These are phyloP conservation scores for Drosophila kohkoa DNA, from an alignment of 1,140 invertebrate species.

Conservation along the genomic window DNA sequence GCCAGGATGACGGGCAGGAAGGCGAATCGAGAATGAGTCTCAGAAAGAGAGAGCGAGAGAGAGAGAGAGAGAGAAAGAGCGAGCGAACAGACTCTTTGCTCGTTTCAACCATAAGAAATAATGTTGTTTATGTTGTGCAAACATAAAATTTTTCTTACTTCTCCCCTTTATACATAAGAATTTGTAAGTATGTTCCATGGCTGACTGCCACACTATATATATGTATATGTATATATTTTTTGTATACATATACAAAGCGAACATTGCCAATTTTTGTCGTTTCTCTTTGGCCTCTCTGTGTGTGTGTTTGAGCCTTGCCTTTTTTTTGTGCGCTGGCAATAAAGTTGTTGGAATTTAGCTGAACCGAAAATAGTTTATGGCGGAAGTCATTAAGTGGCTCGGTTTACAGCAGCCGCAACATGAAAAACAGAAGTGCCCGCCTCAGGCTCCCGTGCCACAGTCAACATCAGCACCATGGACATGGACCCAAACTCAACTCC, in stretches of 20 bases:
- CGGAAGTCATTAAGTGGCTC: slow-evolving; percentile 83
- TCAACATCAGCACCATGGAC: background rate
- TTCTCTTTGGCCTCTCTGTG: slow-evolving; percentile 49
- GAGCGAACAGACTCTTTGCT: slow-evolving; percentile 16
- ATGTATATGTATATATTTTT: slow-evolving; percentile 31
- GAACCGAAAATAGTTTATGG: slow-evolving; percentile 84
- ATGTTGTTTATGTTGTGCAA: slow-evolving; percentile 83
- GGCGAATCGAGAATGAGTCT: slow-evolving; percentile 4
- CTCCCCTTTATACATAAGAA: slow-evolving; percentile 47
- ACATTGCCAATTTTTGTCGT: slow-evolving; percentile 76
- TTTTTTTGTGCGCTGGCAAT: slow-evolving; percentile 66
- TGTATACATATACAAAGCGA: slow-evolving; percentile 4
- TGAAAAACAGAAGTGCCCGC: slow-evolving; percentile 81
- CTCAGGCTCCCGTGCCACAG: slow-evolving; percentile 34
- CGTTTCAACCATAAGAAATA: slow-evolving; percentile 76
- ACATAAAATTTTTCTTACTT: slow-evolving; percentile 74
- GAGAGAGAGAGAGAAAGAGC: background rate
- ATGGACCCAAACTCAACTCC: background rate
- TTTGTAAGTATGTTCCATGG: slow-evolving; percentile 17
- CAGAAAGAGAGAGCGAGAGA: background rate
- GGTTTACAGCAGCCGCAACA: slow-evolving; percentile 83
- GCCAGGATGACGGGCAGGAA: background rate
- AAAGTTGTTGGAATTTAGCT: slow-evolving; percentile 84
- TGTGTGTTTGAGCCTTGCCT: slow-evolving; percentile 29
- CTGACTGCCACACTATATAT: slow-evolving; percentile 34